Evolutionary conservation across 2,888 invertebrate species (phyloP).

Genomic region (Amphipyra berbera): DNA sequence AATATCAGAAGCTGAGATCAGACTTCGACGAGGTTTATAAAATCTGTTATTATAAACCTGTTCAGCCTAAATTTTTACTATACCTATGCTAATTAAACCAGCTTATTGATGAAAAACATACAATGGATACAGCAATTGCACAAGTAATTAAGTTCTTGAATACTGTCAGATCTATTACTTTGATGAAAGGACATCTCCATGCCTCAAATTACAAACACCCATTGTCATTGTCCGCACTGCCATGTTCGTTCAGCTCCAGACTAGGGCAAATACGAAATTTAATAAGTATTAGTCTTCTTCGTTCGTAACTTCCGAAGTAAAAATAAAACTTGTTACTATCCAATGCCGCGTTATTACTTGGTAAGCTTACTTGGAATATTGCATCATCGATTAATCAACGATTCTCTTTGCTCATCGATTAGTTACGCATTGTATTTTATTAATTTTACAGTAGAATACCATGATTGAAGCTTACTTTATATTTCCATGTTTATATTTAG

Average conservation of each 20-base stretch:
- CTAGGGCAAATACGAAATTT: neutral
- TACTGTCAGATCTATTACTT: neutral
- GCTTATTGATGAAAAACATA: neutral
- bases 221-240: neutral
- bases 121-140: neutral
- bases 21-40: no score
- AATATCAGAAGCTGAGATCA: no score
- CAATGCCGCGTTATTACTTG: no score
- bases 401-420: slow-evolving; percentile 15
- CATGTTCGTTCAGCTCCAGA: neutral
- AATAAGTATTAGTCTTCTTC: neutral
- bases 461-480: neutral
- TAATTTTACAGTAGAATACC: no score
- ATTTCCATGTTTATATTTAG: neutral
- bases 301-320: neutral
- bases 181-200: neutral
- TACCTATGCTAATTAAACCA: no score
- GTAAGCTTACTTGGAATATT: slow-evolving; percentile 2
- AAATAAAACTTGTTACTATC: neutral
- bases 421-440: slow-evolving; percentile 1
- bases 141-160: neutral
- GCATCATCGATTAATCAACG: slow-evolving; percentile 11
- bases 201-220: neutral
- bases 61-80: no score
- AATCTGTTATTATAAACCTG: no score